Evolutionary conservation across 2,888 invertebrate genomes (phyloP).

Genomic region (Bombylius major): DNA sequence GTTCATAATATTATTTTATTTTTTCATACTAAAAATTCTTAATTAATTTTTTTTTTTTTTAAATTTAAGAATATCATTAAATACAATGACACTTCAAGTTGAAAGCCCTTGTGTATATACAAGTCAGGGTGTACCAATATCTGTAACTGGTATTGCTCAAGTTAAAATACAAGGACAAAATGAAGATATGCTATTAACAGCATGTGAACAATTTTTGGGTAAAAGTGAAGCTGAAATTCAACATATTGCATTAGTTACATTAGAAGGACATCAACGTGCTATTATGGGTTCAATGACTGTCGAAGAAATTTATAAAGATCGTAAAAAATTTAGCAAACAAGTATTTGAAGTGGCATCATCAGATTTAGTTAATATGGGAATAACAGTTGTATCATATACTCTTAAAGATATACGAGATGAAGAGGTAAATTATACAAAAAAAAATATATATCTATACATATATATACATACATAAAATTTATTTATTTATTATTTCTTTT

Average conservation of each 20-base stretch:
- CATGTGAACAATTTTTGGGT: slow-evolving; percentile 88
- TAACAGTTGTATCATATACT: slow-evolving; percentile 89
- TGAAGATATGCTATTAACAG: slow-evolving; percentile 62
- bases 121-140: slow-evolving; percentile 91
- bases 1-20: slow-evolving; percentile 30
- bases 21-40: background rate
- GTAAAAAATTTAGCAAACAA: slow-evolving; percentile 89
- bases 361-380: slow-evolving; percentile 92
- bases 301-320: slow-evolving; percentile 90
- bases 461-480: no score
- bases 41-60: background rate
- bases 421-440: slow-evolving; percentile 51
- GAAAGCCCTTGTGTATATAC: slow-evolving; percentile 94
- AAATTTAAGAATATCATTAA: slow-evolving; percentile 70
- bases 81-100: slow-evolving; percentile 94
- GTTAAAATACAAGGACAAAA: slow-evolving; percentile 70
- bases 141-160: slow-evolving; percentile 95
- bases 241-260: slow-evolving; percentile 79
- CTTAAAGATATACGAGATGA: slow-evolving; percentile 89
- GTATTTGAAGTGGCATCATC: slow-evolving; percentile 93
- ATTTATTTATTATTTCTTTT: no score
- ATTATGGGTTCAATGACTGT: slow-evolving; percentile 97
- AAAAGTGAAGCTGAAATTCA: slow-evolving; percentile 80
- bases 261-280: slow-evolving; percentile 88
- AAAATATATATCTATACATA: no score